A percentile compares a stretch with the other conserved stretches of the same genome.
Conservation (phyloP, 2,797 vertebrate species). For the Kryptopterus vitreolus region DNA sequence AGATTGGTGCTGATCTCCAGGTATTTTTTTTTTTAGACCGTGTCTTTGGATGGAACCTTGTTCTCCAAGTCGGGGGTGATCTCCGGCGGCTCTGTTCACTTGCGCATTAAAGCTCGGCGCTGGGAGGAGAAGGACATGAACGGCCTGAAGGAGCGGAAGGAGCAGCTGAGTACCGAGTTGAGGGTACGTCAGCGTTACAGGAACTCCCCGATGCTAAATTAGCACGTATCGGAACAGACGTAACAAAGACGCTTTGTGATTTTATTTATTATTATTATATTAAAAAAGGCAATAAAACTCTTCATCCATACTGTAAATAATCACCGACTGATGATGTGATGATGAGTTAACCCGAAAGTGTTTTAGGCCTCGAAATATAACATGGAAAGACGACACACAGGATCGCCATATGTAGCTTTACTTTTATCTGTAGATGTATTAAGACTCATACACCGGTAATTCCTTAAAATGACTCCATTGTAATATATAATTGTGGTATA, state of each 20-base stretch:
- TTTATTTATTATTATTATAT: no score
- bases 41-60: slow-evolving; percentile 90
- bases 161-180: slow-evolving; percentile 77
- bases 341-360: no score
- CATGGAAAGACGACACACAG: no score
- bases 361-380: no score
- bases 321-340: no score
- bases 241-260: not conserved
- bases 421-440: no score
- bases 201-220: not conserved
- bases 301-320: no score
- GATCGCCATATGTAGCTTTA: no score
- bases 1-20: not conserved
- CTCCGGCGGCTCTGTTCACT: slow-evolving; percentile 88
- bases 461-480: no score
- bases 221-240: not conserved
- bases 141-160: slow-evolving; percentile 79
- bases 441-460: no score
- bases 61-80: slow-evolving; percentile 93
- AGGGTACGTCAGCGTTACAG: slow-evolving; percentile 70
- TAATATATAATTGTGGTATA: no score
- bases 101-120: slow-evolving; percentile 82
- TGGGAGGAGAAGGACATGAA: slow-evolving; percentile 91
- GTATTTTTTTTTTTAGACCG: slow-evolving; percentile 72
- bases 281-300: no score